Conservation (phyloP, 2,888 invertebrate species). For the Amphipoea oculea region DNA sequence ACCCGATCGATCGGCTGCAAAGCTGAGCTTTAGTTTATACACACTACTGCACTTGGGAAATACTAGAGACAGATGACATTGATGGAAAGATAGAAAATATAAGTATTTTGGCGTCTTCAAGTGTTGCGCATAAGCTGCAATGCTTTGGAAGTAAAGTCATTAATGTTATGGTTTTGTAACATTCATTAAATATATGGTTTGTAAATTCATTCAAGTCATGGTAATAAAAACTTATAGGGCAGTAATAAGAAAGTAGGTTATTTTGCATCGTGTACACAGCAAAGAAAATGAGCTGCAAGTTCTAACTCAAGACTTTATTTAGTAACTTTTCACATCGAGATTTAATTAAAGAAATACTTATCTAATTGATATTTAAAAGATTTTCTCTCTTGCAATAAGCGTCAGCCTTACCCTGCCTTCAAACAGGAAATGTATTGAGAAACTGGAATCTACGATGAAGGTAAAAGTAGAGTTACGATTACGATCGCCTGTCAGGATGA, state of each 20-base stretch:
- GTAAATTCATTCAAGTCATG: not conserved
- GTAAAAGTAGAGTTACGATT: slow-evolving; percentile 59
- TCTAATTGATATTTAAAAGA: not conserved
- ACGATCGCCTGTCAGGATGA: slow-evolving; percentile 54
- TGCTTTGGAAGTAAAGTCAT: not conserved
- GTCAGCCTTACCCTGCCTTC: slow-evolving; percentile 9
- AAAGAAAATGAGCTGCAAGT: not conserved
- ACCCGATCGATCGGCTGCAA: slow-evolving; percentile 34
- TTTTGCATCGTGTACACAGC: not conserved
- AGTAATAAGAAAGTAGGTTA: not conserved
- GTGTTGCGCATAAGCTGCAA: not conserved
- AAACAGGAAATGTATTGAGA: slow-evolving; percentile 42
- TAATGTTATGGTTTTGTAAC: not conserved
- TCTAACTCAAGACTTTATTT: not conserved
- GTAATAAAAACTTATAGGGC: not conserved
- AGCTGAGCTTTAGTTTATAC: slow-evolving; percentile 17
- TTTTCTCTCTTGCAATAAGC: not conserved
- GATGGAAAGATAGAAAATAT: not conserved
- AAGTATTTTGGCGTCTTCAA: not conserved
- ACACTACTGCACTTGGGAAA: slow-evolving; percentile 4
- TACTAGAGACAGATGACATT: not conserved
- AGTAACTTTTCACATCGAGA: not conserved
- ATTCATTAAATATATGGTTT: not conserved
- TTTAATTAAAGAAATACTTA: not conserved
- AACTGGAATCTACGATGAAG: slow-evolving; percentile 32